These are phyloP conservation scores for Corythoichthys intestinalis DNA, from an alignment of 2,113 vertebrate species.

Conservation along the genomic window DNA sequence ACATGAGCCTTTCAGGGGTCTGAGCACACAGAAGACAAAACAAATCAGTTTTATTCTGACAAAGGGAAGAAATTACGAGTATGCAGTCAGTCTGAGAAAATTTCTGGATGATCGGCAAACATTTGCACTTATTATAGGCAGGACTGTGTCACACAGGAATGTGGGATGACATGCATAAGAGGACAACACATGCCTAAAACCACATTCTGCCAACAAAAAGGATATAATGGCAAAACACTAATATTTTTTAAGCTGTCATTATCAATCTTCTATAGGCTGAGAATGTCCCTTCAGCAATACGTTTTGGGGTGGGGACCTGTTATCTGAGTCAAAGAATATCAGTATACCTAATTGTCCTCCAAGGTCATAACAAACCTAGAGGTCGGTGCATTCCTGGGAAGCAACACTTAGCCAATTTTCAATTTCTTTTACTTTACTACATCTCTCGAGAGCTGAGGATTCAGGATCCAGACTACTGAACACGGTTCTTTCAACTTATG, in stretches of 20 bases:
- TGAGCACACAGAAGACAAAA: conserved; percentile 26
- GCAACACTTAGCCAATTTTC: conserved; percentile 2
- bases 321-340: conserved; percentile 18
- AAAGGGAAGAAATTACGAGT: conserved; percentile 25
- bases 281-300: conserved; percentile 13
- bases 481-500: conserved; percentile 6
- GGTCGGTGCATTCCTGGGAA: conserved; percentile 16
- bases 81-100: conserved; percentile 27
- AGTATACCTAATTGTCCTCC: conserved; percentile 19
- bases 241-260: not conserved
- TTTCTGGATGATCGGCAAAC: conserved; percentile 1
- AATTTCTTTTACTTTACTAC: conserved; percentile 15
- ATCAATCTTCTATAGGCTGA: not conserved
- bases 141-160: not conserved
- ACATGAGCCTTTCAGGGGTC: not conserved
- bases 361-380: conserved; percentile 38
- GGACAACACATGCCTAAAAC: conserved; percentile 14
- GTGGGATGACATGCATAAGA: not conserved
- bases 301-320: not conserved
- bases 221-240: too few species aligned
- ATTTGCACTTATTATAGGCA: not conserved
- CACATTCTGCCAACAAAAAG: conserved; percentile 6
- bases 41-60: conserved; percentile 35
- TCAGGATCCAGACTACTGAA: conserved; percentile 4
- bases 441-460: not conserved